Evolutionary conservation across 2,888 invertebrate genomes (phyloP).

Genomic region (Escarpia spicata): DNA sequence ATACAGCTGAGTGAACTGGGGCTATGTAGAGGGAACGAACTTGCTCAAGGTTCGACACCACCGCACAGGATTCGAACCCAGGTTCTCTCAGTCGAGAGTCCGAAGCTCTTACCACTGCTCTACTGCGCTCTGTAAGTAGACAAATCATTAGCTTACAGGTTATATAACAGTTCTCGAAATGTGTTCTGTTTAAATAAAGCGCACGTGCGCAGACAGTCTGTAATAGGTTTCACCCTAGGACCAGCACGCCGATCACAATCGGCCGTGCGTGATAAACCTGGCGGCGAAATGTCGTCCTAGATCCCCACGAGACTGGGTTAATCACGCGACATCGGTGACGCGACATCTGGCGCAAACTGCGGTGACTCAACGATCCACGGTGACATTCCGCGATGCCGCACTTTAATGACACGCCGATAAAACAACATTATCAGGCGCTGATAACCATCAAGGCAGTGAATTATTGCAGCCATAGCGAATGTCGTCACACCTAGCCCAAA

Average conservation of each 20-base stretch:
- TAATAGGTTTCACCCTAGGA: neutral
- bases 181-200: too few species aligned
- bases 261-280: neutral
- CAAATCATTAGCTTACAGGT: neutral
- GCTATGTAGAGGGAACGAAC: too few species aligned
- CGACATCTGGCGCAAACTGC: neutral
- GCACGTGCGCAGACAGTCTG: too few species aligned
- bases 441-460: slow-evolving; percentile 12
- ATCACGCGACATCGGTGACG: neutral
- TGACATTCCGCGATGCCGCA: neutral
- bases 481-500: neutral
- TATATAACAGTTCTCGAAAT: neutral
- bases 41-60: too few species aligned
- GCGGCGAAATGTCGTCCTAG: neutral
- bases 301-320: neutral
- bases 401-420: neutral
- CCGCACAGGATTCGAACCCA: too few species aligned
- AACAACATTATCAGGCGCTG: neutral
- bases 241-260: neutral
- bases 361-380: neutral
- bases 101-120: too few species aligned
- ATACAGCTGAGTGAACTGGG: too few species aligned
- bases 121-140: too few species aligned
- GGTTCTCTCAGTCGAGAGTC: too few species aligned
- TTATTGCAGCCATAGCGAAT: neutral